Base-by-base conservation (phyloP, 30 jellyfish, hydroid and myxozoan genomes). In the Hydra vulgaris region DNA sequence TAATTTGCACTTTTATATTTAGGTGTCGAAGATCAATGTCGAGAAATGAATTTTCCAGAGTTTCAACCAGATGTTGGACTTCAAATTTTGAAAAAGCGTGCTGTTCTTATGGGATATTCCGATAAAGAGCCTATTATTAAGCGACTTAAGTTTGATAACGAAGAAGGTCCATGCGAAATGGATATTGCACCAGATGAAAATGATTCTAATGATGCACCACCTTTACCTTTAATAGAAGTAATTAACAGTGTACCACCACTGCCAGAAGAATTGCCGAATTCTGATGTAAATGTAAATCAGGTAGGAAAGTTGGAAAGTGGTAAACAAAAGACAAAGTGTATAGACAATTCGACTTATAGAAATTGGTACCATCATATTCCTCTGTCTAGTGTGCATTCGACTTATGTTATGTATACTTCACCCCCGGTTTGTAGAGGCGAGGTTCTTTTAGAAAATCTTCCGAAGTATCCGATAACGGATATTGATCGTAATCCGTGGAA, bases 401-500 rank as follows among this genome's bases (percentile, higher is more conserved):
- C 94, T 52, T 92, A 86, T 74, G 84, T 52, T 70, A 86, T 92
- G 55, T 92, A 77, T 79, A 86, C 95, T 7, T 96, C 98, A 15
- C 98, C 98, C 0, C 98, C 98, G 54, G 70, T 93, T 4, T 72
- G 95, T 21, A 82, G 81, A 71, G 80, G 54, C 0, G 85, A 76
- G 24, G 80, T 92, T 26, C 40, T 25, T n/a, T 0, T 92, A 15
- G 79, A 76, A 61, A 88, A 84, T 71, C 61, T 92, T 22, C 86
- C 95, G 23, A 83, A 74, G 26, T 72, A 83, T 68, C 56, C 86
- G 7, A 74, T 87, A 25, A 71, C 76, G 20, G 95, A 86, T 25
- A 71, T 86, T n/a, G 98, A 92, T 80, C 83, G 95, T 19, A 94
- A 85, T 25, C 95, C 96, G 18, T 86, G 95, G 95, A 86, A 81